Evolutionary conservation across 2,888 invertebrate species (phyloP).

Genomic region (Lithosia quadra): DNA sequence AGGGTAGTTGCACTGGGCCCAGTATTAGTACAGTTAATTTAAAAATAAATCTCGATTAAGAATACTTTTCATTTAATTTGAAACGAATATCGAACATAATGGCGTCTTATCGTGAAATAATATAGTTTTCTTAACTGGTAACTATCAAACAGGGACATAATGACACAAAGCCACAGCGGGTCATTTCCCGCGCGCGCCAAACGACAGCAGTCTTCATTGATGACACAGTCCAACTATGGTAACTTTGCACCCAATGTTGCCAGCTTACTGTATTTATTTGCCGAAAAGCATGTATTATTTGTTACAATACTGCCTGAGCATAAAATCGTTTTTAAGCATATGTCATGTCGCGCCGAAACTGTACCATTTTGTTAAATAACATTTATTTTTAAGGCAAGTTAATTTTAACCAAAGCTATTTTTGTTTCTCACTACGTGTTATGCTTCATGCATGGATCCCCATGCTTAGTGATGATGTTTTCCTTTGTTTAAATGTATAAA

Average conservation of each 20-base stretch:
- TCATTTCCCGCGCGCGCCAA: slow-evolving; percentile 75
- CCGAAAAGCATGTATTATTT: slow-evolving; percentile 35
- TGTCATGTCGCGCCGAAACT: not conserved
- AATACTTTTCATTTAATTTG: too few species aligned
- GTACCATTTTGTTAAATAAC: not conserved
- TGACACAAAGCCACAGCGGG: slow-evolving; percentile 84
- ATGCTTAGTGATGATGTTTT: not conserved
- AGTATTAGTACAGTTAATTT: too few species aligned
- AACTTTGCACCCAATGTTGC: slow-evolving; percentile 64
- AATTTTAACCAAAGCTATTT: not conserved
- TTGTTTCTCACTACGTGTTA: not conserved
- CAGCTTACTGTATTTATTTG: slow-evolving; percentile 55
- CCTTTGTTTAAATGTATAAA: not conserved
- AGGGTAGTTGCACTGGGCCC: not conserved
- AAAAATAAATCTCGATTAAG: too few species aligned
- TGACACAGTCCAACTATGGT: slow-evolving; percentile 85
- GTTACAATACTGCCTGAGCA: slow-evolving; percentile 34
- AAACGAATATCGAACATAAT: not conserved
- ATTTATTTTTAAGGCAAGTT: not conserved
- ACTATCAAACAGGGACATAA: slow-evolving; percentile 73
- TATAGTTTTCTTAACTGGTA: slow-evolving; percentile 6
- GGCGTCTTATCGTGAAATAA: not conserved
- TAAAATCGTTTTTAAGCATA: not conserved
- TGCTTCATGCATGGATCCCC: not conserved
- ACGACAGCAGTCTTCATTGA: slow-evolving; percentile 67